These are phyloP conservation scores for Zhuqinia jingwanae DNA, from an alignment of 2,888 invertebrate genomes.

Conservation along the genomic window DNA sequence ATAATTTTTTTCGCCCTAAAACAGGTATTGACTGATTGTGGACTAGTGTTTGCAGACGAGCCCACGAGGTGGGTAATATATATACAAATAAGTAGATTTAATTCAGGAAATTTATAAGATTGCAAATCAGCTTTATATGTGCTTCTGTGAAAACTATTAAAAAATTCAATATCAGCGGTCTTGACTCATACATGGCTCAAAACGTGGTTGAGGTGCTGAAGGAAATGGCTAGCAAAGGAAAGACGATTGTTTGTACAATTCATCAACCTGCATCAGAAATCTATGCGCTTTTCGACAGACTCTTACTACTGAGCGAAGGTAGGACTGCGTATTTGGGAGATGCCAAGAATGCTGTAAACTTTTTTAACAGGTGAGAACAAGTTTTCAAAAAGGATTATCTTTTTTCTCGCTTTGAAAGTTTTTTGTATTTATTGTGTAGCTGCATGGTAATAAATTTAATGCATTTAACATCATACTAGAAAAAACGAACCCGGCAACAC, in stretches of 20 bases:
- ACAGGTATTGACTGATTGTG: constrained; percentile 95
- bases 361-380: constrained; percentile 71
- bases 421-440: no score
- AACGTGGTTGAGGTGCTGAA: constrained; percentile 83
- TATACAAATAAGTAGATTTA: no score
- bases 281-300: constrained; percentile 93
- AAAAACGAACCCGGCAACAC: no score
- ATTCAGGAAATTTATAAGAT: no score
- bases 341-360: constrained; percentile 71
- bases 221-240: constrained; percentile 87
- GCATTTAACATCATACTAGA: no score
- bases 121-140: no score
- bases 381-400: no score
- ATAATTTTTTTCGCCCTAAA: neutral
- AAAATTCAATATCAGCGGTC: no score
- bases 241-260: constrained; percentile 95
- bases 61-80: no score
- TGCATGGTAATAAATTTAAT: no score
- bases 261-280: constrained; percentile 97
- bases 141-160: no score
- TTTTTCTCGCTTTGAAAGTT: no score
- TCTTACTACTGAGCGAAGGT: constrained; percentile 95
- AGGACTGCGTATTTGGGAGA: constrained; percentile 85
- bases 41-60: constrained; percentile 97
- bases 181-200: constrained; percentile 98